Percentiles rank a stretch among this genome's conserved stretches.
phyloP scores from a whole-genome alignment of 2,888 invertebrate species.

The Conistra vaccinii region DNA sequence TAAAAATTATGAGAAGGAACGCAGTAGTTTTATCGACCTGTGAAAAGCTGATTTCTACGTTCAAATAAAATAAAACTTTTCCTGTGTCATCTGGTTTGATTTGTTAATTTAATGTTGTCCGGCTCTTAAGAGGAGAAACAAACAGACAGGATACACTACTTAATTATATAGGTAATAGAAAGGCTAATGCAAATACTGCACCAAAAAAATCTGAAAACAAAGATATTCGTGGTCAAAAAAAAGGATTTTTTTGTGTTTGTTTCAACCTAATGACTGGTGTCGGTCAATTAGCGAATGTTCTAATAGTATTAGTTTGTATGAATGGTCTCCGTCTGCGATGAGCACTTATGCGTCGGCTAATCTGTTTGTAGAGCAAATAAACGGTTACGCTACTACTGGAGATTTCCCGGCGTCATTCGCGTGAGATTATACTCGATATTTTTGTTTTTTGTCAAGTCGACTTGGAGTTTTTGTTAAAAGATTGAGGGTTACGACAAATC shows the following conservation, averaged over 20 bases:
- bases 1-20: background rate
- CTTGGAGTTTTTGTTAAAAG: too few relatives aligned
- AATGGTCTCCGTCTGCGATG: slow-evolving; percentile 25
- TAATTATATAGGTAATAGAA: background rate
- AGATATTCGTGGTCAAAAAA: background rate
- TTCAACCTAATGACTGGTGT: slow-evolving; percentile 39
- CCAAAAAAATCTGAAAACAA: background rate
- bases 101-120: background rate
- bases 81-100: background rate
- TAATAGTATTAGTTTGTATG: slow-evolving; percentile 43
- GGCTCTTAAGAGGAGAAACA: background rate
- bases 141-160: background rate
- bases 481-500: too few relatives aligned
- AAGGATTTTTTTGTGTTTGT: background rate
- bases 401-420: background rate
- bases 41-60: background rate
- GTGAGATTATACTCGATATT: background rate
- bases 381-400: slow-evolving; percentile 22
- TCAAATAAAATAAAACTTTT: background rate
- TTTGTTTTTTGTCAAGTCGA: background rate
- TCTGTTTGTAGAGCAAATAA: slow-evolving; percentile 64
- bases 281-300: slow-evolving; percentile 57
- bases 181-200: background rate
- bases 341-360: slow-evolving; percentile 48
- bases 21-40: background rate